Evolutionary conservation across 2,113 vertebrate genomes (phyloP), one percentile per base, ranked within the genome.

Genomic region (Cettia cetti): DNA sequence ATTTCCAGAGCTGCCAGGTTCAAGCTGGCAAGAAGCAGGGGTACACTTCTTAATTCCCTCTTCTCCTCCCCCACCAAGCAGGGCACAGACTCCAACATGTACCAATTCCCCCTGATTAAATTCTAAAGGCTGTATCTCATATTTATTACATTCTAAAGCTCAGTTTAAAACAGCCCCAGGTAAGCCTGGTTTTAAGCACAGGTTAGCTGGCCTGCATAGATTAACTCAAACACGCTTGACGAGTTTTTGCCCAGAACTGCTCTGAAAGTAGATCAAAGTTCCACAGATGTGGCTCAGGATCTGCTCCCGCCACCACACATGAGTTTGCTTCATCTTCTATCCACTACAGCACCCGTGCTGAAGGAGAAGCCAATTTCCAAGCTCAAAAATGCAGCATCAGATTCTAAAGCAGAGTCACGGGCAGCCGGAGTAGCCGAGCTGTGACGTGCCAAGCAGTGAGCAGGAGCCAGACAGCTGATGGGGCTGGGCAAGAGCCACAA

Each of bases 391-490:
- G 80, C 86, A 90, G 66, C 21, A 37, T 70, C 90, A 80, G 80
- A 68, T 47, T 47, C 23, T 56, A 78, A 33, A 92, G 92, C 78
- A 69, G 87, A 89, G 70, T 31, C 72, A 42, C 0, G 68, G 57
- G 52, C 31, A 61, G 93, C 24, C 3, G 0, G 85, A 61, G 80
- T 0, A 69, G 85, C 75, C 0, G 14, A 82, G 92, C 75, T 80
- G 82, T 27, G 92, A 85, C 1, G 56, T 82, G 92, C 95, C 92
- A 77, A 80, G 42, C 82, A 72, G 79, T 1, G 47, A 93, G 91
- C 92, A 83, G 92, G 71, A 94, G 95, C 94, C 94, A 96, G 91
- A 59, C 89, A 94, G 89, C 90, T 94, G 92, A 88, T 81, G 86
- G 76, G 94, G 92, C 91, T 83, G 86, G 89, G 90, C 82, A 83